Conservation (phyloP, 2,113 vertebrate species). For the Osmerus eperlanus region DNA sequence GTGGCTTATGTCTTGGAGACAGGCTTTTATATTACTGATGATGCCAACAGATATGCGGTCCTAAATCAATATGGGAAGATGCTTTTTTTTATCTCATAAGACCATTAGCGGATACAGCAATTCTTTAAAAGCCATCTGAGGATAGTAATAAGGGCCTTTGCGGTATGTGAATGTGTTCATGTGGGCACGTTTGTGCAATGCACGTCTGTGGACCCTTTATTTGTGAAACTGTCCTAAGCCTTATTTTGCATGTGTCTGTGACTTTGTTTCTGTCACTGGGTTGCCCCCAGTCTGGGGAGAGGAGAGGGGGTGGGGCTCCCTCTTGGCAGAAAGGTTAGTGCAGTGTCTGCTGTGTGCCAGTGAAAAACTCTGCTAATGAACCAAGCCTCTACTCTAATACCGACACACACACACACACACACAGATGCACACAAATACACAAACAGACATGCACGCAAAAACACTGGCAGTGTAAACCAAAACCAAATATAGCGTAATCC, state of each 20-base stretch:
- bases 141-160: slow-evolving; percentile 27
- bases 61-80: slow-evolving; percentile 51
- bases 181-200: background rate
- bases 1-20: slow-evolving; percentile 5
- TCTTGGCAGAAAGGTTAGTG: slow-evolving; percentile 34
- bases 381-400: slow-evolving; percentile 12
- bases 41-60: slow-evolving; percentile 35
- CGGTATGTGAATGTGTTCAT: background rate
- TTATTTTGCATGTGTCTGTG: slow-evolving; percentile 1
- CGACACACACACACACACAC: background rate
- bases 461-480: background rate
- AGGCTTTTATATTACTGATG: slow-evolving; percentile 13
- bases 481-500: background rate
- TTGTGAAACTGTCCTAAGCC: too few relatives aligned
- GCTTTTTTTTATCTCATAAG: slow-evolving; percentile 47
- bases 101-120: slow-evolving; percentile 56
- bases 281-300: slow-evolving; percentile 9
- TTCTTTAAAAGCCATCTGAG: slow-evolving; percentile 58
- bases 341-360: slow-evolving; percentile 27
- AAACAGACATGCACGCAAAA: slow-evolving; percentile 1
- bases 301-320: slow-evolving; percentile 4
- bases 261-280: slow-evolving; percentile 2
- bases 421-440: slow-evolving; percentile 9
- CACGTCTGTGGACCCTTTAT: background rate
- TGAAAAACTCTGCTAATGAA: slow-evolving; percentile 27